Evolutionary conservation across 2,888 invertebrate species (phyloP), one percentile per base, ranked within the genome.

Genomic region (Meiosimyza decipiens): DNA sequence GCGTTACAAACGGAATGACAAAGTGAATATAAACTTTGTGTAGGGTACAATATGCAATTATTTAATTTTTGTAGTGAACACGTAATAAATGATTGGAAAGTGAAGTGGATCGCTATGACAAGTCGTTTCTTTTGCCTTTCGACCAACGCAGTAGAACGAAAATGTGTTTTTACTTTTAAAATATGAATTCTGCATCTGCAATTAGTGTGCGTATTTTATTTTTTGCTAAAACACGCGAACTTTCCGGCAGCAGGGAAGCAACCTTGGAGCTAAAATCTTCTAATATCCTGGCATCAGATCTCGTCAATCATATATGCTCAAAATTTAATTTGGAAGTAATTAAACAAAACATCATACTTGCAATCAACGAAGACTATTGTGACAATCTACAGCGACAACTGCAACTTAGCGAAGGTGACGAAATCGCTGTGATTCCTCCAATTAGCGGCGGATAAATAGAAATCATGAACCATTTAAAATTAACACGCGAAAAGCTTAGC

Each of bases 401-500:
- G 54, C 83, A 88, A 28, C 86, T 95, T 7, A 89, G 89, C 54
- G 88, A 91, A 40, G 91, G 90, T 75, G 97, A 97, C 89, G 94
- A 92, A 86, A 90, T 98, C 75, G 98, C 97, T 75, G 90, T 98
- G 15, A 97, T 98, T 82, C 98, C 98, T 69, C 98, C 98, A 0
- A 89, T 98, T 67, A 97, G 97, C 88, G 97, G 97, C 80, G 98
- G 98, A 80, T 94, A 90, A 88, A 71, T 63, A 7, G 50, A 59
- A 78, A 71, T 78, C 5, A 94, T 93, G 92, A 92, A 95, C 88
- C 89, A 91, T 78, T 81, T 95, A 18, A 90, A 92, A 82, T 84
- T 97, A 63, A 90, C 91, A 0, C 82, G 89, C 0, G 91, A 92
- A 54, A 90, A 90, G 80, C 87, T 97, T 55, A 89, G 91, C 70